phyloP scores from a whole-genome alignment of 2,113 vertebrate species.

The Neolamprologus modestus region DNA sequence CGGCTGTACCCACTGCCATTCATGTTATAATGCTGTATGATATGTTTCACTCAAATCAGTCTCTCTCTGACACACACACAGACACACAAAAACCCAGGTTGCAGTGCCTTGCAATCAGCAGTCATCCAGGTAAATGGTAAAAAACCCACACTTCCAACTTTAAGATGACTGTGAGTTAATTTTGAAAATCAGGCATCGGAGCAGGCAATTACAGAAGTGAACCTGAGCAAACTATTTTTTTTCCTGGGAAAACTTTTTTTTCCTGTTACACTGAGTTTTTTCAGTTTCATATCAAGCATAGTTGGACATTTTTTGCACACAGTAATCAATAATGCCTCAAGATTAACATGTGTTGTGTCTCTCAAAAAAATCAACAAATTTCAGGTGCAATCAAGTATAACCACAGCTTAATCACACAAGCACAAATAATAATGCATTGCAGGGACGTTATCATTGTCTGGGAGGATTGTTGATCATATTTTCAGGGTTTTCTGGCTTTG shows the following conservation, averaged over 20 bases:
- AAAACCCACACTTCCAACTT: not conserved
- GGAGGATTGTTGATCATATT: not conserved
- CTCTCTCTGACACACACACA: not conserved
- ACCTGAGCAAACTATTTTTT: not conserved
- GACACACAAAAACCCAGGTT: not conserved
- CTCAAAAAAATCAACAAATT: slow-evolving; percentile 30
- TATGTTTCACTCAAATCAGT: not conserved
- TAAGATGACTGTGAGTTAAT: not conserved
- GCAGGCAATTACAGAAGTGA: not conserved
- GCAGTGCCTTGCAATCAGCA: not conserved
- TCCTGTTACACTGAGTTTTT: not conserved
- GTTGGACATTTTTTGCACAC: not conserved
- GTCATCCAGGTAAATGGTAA: not conserved
- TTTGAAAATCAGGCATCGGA: not conserved
- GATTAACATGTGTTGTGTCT: not conserved
- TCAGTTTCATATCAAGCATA: not conserved
- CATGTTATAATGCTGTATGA: not conserved
- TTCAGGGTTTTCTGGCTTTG: not conserved
- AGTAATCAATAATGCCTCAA: not conserved
- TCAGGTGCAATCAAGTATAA: slow-evolving; percentile 81
- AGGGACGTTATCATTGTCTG: not conserved
- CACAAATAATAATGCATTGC: slow-evolving; percentile 80
- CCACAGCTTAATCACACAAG: slow-evolving; percentile 81
- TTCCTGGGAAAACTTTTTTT: not conserved
- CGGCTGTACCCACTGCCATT: not conserved